Conservation (phyloP, 1,140 invertebrate species). For the Telenomus remus region DNA sequence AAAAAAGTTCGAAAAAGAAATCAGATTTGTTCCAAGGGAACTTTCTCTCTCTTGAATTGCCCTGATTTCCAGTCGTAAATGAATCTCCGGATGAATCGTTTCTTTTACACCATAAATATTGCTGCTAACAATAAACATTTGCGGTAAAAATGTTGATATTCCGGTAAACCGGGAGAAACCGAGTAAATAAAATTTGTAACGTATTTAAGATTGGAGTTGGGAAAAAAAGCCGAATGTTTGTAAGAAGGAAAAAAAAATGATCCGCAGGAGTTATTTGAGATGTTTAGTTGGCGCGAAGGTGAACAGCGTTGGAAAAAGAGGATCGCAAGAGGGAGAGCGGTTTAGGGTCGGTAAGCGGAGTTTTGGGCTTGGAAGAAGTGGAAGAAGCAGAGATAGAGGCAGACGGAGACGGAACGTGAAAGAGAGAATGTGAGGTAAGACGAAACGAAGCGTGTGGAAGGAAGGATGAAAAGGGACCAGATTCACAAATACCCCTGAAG, state of each 20-base stretch:
- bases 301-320: conserved; percentile 30
- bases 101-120: too few relatives aligned
- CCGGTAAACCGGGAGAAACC: too few relatives aligned
- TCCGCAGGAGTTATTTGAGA: conserved; percentile 43
- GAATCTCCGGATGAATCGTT: too few relatives aligned
- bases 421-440: conserved; percentile 23
- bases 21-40: neutral
- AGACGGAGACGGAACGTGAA: too few relatives aligned
- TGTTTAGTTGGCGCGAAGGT: conserved; percentile 37
- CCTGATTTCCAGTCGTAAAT: too few relatives aligned
- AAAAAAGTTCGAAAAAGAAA: neutral
- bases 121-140: too few relatives aligned
- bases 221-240: too few relatives aligned
- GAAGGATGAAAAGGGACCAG: conserved; percentile 35
- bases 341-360: conserved; percentile 29
- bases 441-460: conserved; percentile 17
- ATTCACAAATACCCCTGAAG: conserved; percentile 47
- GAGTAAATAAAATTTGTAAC: too few relatives aligned
- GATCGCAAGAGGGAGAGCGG: conserved; percentile 18
- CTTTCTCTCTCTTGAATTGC: too few relatives aligned
- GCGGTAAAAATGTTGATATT: too few relatives aligned
- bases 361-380: conserved; percentile 14
- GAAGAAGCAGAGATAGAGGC: conserved; percentile 6
- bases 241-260: conserved; percentile 11
- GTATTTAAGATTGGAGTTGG: too few relatives aligned